A percentile compares a stretch with the other conserved stretches of the same genome.
These are phyloP conservation scores for Flabesymbios commensalis DNA, from an alignment of 2,888 invertebrate species.

Conservation along the genomic window DNA sequence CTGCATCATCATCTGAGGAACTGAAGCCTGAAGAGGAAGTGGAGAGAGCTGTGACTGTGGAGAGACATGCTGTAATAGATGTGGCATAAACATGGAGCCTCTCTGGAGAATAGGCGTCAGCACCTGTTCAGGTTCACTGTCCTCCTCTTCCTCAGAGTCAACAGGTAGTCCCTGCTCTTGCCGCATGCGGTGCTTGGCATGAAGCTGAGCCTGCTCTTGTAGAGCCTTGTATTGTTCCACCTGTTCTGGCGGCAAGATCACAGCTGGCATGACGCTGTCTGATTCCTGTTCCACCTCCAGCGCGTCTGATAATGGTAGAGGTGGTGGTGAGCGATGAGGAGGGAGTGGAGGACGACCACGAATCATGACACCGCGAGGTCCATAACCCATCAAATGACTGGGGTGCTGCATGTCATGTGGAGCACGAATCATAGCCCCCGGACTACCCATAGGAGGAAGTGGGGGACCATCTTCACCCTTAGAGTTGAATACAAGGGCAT, in stretches of 20 bases:
- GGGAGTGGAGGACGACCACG: not conserved
- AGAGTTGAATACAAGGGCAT: slow-evolving; percentile 31
- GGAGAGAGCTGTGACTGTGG: not conserved
- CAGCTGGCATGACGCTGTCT: slow-evolving; percentile 26
- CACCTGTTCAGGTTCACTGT: not conserved
- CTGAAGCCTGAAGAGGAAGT: not conserved
- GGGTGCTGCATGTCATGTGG: no score
- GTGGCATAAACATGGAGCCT: not conserved
- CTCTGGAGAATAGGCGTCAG: not conserved
- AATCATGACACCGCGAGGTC: no score
- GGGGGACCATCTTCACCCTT: slow-evolving; percentile 19
- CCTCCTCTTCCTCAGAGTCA: not conserved
- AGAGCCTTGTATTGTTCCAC: slow-evolving; percentile 53
- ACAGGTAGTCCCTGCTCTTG: slow-evolving; percentile 10
- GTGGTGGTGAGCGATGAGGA: no score
- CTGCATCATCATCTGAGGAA: slow-evolving; percentile 4
- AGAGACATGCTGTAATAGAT: not conserved
- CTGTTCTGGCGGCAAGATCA: slow-evolving; percentile 55
- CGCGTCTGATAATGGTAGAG: no score
- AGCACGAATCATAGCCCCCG: not conserved
- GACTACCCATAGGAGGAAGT: not conserved
- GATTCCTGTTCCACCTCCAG: slow-evolving; percentile 3
- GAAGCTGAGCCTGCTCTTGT: slow-evolving; percentile 74
- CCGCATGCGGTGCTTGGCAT: slow-evolving; percentile 68
- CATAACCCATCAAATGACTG: no score